Evolutionary conservation across 2,113 vertebrate species (phyloP).

Genomic region (Azemiops feae): DNA sequence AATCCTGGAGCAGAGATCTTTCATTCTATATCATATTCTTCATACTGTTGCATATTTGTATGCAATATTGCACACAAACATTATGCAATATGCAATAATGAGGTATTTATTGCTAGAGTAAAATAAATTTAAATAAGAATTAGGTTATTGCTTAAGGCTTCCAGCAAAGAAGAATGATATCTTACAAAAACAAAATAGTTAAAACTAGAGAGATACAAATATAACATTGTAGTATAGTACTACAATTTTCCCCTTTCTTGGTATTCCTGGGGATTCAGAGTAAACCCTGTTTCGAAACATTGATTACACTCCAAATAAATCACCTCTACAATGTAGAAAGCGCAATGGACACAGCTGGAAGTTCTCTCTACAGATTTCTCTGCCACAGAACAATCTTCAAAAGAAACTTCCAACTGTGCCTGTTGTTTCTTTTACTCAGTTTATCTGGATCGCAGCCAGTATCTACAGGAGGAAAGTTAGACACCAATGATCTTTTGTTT

Average conservation of each 20-base stretch:
- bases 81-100: background rate
- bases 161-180: background rate
- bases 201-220: background rate
- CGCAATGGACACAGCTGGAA: background rate
- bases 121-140: background rate
- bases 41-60: background rate
- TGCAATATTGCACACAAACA: background rate
- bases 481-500: conserved; percentile 1
- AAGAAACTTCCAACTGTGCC: background rate
- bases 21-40: background rate
- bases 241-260: background rate
- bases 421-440: background rate
- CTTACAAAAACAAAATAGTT: background rate
- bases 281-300: background rate
- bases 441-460: conserved; percentile 12
- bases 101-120: background rate
- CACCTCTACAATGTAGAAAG: background rate
- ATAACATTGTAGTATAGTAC: background rate
- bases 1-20: background rate
- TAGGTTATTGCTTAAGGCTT: background rate
- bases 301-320: conserved; percentile 1
- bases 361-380: background rate
- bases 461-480: background rate
- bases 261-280: background rate
- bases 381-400: background rate